Evolutionary conservation across 1,140 invertebrate genomes (phyloP), one percentile per base, ranked within the genome.

Genomic region (Drosophila athabasca): DNA sequence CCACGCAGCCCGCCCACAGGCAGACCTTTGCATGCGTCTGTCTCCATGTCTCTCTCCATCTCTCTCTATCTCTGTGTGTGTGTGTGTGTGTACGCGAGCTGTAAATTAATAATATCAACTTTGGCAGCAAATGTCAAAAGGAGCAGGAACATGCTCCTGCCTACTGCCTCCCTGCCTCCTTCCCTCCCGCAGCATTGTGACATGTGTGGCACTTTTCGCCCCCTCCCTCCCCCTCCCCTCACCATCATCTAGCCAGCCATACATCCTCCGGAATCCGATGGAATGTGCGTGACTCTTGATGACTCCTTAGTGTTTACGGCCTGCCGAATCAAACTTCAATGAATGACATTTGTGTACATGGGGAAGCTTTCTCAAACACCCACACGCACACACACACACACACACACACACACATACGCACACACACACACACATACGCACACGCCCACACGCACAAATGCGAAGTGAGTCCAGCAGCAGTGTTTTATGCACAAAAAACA

Each of bases 81-180:
- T 54, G 29, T 35, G 13, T 24, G 62, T 49, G 19, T 59, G 66
- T 66, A 72, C 67, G 68, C 76, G 26, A 26, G 55, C 67, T 76
- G 68, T 79, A 79, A 79, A 79, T 79, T 76, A 79, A 79, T 79
- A 79, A 79, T 79, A 79, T 79, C 76, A 79, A 76, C 73, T 76
- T 79, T 78, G 76, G 66, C 76, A 78, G 76, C 76, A 78, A 78
- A 78, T 78, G 76, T 78, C 76, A 78, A 71, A 71, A 76, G 75
- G 72, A 72, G 72, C 76, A 78, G 65, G 66, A 67, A 69, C 64
- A 74, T 64, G 69, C 35, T 29, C 0, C 17, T 0, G 17, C 17
- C 17, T 19, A n/a, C n/a, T n/a, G n/a, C n/a, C n/a, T 19, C 17
- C 17, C 17, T 19, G 0, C 17, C 17, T 1, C 17, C 17, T n/a